A percentile compares a stretch with the other conserved stretches of the same genome.
These are phyloP conservation scores for Spheniscus mendiculus DNA, from an alignment of 2,113 vertebrate species.

Conservation along the genomic window DNA sequence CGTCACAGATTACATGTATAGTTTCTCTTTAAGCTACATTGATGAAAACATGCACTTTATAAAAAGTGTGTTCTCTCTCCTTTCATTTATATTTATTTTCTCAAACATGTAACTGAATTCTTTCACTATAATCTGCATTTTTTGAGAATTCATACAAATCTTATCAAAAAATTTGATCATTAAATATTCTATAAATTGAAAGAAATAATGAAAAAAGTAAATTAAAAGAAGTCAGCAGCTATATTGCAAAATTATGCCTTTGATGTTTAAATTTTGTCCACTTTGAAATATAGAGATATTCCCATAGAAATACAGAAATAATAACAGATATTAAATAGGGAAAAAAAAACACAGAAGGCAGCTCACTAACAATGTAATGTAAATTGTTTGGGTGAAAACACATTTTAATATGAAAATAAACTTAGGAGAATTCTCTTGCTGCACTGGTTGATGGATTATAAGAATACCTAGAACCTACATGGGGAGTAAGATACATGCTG, in stretches of 20 bases:
- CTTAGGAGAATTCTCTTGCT: neutral
- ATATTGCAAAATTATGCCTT: neutral
- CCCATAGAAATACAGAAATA: neutral
- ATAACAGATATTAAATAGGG: neutral
- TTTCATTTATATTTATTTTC: neutral
- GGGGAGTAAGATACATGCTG: neutral
- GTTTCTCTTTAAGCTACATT: neutral
- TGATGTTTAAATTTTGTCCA: neutral
- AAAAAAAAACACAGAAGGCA: neutral
- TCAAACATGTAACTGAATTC: neutral
- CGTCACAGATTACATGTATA: neutral
- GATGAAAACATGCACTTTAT: neutral
- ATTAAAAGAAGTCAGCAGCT: neutral
- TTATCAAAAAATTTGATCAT: neutral
- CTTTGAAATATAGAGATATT: neutral
- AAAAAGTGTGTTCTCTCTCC: neutral
- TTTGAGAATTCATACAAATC: neutral
- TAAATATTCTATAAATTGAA: neutral
- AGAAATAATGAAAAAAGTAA: neutral
- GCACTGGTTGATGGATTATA: slow-evolving; percentile 5
- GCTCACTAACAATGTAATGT: neutral
- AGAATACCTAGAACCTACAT: neutral
- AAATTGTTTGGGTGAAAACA: neutral
- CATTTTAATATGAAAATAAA: neutral
- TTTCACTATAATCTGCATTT: neutral